phyloP scores from a whole-genome alignment of 2,888 invertebrate species.

The Eupithecia centaureata region DNA sequence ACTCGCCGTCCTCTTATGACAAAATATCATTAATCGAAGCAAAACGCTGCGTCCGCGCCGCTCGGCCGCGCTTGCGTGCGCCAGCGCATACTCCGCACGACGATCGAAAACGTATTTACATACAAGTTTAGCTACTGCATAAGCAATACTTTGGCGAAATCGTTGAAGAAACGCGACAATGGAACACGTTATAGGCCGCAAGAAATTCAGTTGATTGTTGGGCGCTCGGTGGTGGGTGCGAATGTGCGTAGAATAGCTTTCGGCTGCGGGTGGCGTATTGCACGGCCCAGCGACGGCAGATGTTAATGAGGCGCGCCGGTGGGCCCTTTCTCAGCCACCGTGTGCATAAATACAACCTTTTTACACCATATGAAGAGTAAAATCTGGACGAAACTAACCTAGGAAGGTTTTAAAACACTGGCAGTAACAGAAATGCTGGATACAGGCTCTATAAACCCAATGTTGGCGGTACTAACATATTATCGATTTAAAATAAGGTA shows the following conservation, averaged over 20 bases:
- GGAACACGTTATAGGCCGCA: conserved; percentile 42
- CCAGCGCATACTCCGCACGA: conserved; percentile 60
- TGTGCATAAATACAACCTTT: conserved; percentile 22
- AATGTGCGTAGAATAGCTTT: conserved; percentile 69
- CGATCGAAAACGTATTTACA: conserved; percentile 68
- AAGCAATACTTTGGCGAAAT: conserved; percentile 70
- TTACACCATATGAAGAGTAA: conserved; percentile 8
- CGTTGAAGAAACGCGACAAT: conserved; percentile 58
- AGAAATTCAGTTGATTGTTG: conserved; percentile 32
- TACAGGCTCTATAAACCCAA: neutral
- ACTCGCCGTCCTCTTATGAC: conserved; percentile 69
- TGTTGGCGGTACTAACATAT: neutral
- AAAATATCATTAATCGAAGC: conserved; percentile 74
- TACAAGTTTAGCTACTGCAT: conserved; percentile 65
- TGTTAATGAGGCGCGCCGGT: conserved; percentile 65
- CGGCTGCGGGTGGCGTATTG: conserved; percentile 29
- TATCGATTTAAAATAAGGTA: conserved; percentile 33
- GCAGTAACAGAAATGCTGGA: neutral
- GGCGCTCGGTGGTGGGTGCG: conserved; percentile 54
- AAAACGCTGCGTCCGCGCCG: conserved; percentile 58
- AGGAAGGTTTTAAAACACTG: neutral
- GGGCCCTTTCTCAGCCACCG: conserved; percentile 26
- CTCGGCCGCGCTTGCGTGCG: conserved; percentile 62
- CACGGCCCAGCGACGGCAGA: conserved; percentile 58
- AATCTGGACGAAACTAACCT: neutral